Conservation (phyloP, 2,113 vertebrate species). For the Melanotaenia duboulayi region DNA sequence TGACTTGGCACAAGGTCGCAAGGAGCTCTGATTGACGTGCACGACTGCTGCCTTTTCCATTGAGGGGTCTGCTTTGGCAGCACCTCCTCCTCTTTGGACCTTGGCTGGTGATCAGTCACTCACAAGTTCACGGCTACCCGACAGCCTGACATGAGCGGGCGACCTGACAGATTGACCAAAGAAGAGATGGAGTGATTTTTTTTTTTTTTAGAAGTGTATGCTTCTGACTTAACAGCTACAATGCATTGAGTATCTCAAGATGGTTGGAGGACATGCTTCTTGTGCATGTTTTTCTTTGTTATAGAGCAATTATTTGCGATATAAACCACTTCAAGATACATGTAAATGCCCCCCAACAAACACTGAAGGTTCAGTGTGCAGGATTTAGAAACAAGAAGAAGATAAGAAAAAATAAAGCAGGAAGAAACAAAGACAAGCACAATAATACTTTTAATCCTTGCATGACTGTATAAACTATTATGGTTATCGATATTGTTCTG, state of each 20-base stretch:
- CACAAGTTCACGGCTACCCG: conserved; percentile 45
- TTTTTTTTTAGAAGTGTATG: conserved; percentile 30
- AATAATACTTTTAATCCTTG: too few species aligned
- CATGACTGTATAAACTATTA: too few species aligned
- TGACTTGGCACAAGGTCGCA: conserved; percentile 73
- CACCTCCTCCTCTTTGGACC: conserved; percentile 49
- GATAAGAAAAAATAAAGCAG: too few species aligned
- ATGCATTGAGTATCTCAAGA: not conserved
- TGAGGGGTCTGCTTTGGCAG: conserved; percentile 58
- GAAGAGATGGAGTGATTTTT: conserved; percentile 58
- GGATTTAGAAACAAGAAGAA: too few species aligned
- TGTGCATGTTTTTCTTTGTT: not conserved
- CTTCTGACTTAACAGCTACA: conserved; percentile 42
- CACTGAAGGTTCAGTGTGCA: too few species aligned
- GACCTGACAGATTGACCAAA: conserved; percentile 66
- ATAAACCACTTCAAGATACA: too few species aligned
- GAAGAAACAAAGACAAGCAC: too few species aligned
- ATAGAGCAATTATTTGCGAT: too few species aligned
- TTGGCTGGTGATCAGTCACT: conserved; percentile 71
- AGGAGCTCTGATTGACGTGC: conserved; percentile 63
- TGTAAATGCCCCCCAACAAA: too few species aligned
- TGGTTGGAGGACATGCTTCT: not conserved
- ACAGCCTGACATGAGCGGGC: conserved; percentile 60
- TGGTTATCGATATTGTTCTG: too few species aligned
- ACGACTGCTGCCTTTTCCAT: conserved; percentile 55